Percentiles rank a stretch among this genome's conserved stretches.
Evolutionary conservation across 1,140 invertebrate species (phyloP).

Genomic region (Lordiphosa collinella): DNA sequence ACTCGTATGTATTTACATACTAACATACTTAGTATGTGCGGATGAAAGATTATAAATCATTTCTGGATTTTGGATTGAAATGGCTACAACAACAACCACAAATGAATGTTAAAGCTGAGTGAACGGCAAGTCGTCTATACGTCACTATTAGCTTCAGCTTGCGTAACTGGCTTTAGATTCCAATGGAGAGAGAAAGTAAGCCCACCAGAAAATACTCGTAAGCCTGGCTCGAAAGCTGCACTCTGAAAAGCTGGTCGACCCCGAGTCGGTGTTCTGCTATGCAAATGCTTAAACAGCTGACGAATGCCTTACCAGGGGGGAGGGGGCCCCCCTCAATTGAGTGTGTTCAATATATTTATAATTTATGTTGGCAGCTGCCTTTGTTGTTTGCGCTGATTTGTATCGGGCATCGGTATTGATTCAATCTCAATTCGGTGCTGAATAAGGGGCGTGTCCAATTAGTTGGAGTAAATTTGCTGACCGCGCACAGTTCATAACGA

Average conservation of each 20-base stretch:
- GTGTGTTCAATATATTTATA: slow-evolving; percentile 12
- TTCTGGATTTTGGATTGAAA: slow-evolving; percentile 53
- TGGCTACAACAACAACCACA: slow-evolving; percentile 12
- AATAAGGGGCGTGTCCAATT: slow-evolving; percentile 35
- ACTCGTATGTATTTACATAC: background rate
- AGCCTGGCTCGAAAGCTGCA: background rate
- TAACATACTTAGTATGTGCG: slow-evolving; percentile 14
- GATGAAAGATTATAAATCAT: slow-evolving; percentile 41
- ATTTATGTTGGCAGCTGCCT: slow-evolving; percentile 18
- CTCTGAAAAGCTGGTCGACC: slow-evolving; percentile 4
- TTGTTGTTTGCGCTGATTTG: slow-evolving; percentile 19
- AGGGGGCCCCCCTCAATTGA: background rate
- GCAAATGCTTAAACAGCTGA: background rate
- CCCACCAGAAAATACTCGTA: background rate
- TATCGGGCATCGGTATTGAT: slow-evolving; percentile 16
- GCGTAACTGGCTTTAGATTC: slow-evolving; percentile 58
- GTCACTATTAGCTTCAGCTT: slow-evolving; percentile 36
- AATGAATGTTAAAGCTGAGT: slow-evolving; percentile 45
- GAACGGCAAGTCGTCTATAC: slow-evolving; percentile 60
- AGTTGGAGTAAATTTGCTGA: slow-evolving; percentile 23
- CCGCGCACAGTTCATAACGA: slow-evolving; percentile 25
- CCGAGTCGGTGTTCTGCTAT: slow-evolving; percentile 11
- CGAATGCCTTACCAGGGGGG: too few species aligned
- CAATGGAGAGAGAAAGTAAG: slow-evolving; percentile 50
- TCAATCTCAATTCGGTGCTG: slow-evolving; percentile 7